Percentiles rank a stretch among this genome's conserved stretches.
These are phyloP conservation scores for Metopolophium dirhodum DNA, from an alignment of 1,140 invertebrate genomes.

Conservation along the genomic window DNA sequence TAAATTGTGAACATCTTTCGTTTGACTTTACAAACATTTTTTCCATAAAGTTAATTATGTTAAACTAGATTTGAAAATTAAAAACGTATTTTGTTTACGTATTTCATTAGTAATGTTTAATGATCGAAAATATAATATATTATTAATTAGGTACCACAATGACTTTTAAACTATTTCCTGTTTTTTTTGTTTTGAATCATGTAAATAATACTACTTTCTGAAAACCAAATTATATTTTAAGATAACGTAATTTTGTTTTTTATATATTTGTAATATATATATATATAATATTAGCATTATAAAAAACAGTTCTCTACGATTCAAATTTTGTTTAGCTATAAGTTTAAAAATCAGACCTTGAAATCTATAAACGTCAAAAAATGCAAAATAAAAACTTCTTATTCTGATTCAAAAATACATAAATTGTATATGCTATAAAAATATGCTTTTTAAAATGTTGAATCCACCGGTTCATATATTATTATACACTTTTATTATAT, in stretches of 20 bases:
- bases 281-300: background rate
- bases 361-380: too few species aligned
- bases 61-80: background rate
- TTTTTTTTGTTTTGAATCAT: background rate
- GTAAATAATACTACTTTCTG: background rate
- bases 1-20: background rate
- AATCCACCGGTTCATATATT: too few species aligned
- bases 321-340: background rate
- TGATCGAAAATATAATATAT: background rate
- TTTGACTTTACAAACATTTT: background rate
- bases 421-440: too few species aligned
- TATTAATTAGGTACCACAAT: background rate
- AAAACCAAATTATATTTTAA: background rate
- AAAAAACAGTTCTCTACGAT: background rate
- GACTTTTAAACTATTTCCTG: background rate
- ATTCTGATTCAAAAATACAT: too few species aligned
- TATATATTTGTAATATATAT: background rate
- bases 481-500: too few species aligned
- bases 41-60: background rate
- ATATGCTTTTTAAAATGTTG: too few species aligned
- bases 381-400: too few species aligned
- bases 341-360: background rate
- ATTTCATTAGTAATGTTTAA: background rate
- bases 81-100: background rate
- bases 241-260: background rate